These are phyloP conservation scores for Pogonocichla stellata DNA, from an alignment of 2,113 vertebrate species.

Conservation along the genomic window DNA sequence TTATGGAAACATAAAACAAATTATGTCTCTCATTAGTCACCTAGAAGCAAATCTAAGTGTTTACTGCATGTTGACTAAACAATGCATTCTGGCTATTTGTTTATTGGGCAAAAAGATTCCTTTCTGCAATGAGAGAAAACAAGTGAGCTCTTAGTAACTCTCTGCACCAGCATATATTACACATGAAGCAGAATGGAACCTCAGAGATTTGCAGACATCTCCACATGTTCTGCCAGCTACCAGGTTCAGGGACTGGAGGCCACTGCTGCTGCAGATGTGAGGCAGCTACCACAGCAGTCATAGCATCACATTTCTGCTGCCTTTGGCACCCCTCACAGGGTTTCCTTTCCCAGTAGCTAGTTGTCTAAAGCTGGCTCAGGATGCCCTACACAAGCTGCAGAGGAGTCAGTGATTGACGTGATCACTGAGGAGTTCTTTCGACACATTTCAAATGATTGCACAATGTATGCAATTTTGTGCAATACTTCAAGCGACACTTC, in stretches of 20 bases:
- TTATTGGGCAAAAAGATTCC: not conserved
- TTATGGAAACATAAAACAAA: not conserved
- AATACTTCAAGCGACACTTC: not conserved
- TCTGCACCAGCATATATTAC: not conserved
- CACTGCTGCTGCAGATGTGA: not conserved
- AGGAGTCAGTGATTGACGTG: rapidly evolving
- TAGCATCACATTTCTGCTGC: not conserved
- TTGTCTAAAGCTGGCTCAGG: not conserved
- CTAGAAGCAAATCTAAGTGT: not conserved
- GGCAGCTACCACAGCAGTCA: not conserved
- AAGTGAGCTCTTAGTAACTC: not conserved
- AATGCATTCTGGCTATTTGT: not conserved
- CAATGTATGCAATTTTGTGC: not conserved
- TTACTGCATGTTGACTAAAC: not conserved
- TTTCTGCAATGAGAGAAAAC: not conserved
- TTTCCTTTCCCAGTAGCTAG: not conserved
- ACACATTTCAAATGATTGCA: not conserved
- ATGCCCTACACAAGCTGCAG: not conserved
- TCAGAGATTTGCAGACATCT: not conserved
- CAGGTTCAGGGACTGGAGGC: not conserved
- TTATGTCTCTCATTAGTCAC: not conserved
- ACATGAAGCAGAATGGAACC: not conserved
- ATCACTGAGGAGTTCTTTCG: not conserved
- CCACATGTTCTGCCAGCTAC: not conserved
- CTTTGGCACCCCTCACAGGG: not conserved